A percentile compares a stretch with the other conserved stretches of the same genome.
These are phyloP conservation scores for Orbicella faveolata DNA, from an alignment of 64 coral and sea anemone species.

Conservation along the genomic window DNA sequence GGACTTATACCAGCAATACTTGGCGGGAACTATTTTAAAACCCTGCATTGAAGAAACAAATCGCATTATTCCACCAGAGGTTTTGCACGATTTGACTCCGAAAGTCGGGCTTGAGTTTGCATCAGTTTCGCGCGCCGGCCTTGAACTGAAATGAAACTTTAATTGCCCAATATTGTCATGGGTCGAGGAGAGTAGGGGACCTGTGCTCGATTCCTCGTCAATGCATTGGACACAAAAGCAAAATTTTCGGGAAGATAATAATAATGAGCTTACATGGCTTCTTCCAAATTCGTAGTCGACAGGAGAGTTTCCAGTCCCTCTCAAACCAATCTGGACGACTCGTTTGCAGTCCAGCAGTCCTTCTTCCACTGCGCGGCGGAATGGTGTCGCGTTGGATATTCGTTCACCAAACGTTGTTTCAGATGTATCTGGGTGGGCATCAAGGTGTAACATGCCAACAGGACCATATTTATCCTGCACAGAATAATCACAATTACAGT, in stretches of 20 bases:
- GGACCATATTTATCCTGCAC: slow-evolving; percentile 75
- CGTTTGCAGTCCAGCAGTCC: slow-evolving; percentile 62
- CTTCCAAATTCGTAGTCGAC: slow-evolving; percentile 40
- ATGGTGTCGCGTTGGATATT: slow-evolving; percentile 66
- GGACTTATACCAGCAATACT: slow-evolving; percentile 77
- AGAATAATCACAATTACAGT: neutral
- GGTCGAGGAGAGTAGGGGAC: too few species aligned
- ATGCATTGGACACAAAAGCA: too few species aligned
- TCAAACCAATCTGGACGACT: slow-evolving; percentile 72
- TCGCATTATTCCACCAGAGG: too few species aligned
- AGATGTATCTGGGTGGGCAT: slow-evolving; percentile 69
- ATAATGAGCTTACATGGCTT: neutral
- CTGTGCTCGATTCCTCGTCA: too few species aligned
- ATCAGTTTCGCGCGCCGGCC: too few species aligned
- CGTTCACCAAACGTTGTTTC: slow-evolving; percentile 56
- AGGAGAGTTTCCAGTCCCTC: slow-evolving; percentile 43
- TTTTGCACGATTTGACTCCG: too few species aligned
- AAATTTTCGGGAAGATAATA: neutral
- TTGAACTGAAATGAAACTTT: too few species aligned
- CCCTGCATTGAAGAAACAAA: slow-evolving; percentile 21
- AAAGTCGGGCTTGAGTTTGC: too few species aligned
- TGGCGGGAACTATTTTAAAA: slow-evolving; percentile 57
- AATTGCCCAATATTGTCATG: too few species aligned
- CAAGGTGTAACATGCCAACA: slow-evolving; percentile 66
- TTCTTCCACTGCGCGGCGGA: slow-evolving; percentile 72